These are phyloP conservation scores for Cryptops parisi DNA, from an alignment of 2,888 invertebrate genomes.

Conservation along the genomic window DNA sequence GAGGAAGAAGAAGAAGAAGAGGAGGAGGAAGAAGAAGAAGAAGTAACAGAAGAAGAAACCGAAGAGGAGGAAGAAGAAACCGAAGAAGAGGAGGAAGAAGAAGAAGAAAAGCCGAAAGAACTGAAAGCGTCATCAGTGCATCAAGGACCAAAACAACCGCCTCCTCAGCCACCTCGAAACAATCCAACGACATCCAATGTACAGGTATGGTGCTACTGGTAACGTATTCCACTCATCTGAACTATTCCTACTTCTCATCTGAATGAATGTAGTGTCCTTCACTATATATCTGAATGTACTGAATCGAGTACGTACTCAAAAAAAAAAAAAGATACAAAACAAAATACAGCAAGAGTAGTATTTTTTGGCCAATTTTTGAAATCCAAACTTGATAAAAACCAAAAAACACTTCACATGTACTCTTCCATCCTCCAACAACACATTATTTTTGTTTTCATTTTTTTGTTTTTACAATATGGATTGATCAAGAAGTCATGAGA, in stretches of 20 bases:
- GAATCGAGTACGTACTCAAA: too few species aligned
- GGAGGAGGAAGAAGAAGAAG: neutral
- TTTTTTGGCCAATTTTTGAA: too few species aligned
- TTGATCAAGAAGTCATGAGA: too few species aligned
- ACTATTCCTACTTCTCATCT: neutral
- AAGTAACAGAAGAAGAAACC: neutral
- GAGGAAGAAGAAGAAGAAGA: neutral
- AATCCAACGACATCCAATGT: slow-evolving; percentile 6
- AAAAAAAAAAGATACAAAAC: too few species aligned
- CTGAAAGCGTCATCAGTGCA: neutral
- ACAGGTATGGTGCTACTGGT: slow-evolving; percentile 12
- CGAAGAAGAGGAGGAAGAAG: neutral
- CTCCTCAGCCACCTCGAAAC: slow-evolving; percentile 2
- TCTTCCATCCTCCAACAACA: too few species aligned
- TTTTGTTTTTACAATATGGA: neutral
- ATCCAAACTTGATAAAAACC: too few species aligned
- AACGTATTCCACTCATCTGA: neutral
- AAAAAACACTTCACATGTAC: too few species aligned
- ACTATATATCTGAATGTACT: too few species aligned
- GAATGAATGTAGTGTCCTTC: too few species aligned
- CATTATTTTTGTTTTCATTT: neutral
- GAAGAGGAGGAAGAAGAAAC: neutral
- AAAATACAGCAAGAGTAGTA: too few species aligned
- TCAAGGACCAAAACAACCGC: neutral
- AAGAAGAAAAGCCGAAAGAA: neutral